Evolutionary conservation across 2,888 invertebrate genomes (phyloP).

Genomic region (Drosophila algonquin): DNA sequence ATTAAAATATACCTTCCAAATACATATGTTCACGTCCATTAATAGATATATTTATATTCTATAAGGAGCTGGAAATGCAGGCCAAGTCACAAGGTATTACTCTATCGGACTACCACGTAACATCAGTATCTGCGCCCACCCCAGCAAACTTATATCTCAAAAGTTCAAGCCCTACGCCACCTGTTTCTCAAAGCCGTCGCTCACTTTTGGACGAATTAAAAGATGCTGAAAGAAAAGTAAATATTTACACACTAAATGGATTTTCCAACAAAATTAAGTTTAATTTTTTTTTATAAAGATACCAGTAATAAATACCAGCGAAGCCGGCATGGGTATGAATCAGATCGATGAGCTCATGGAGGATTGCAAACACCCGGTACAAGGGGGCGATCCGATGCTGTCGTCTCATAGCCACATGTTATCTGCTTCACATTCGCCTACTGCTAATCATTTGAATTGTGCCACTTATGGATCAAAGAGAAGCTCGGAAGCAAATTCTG

Average conservation of each 20-base stretch:
- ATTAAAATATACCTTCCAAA: background rate
- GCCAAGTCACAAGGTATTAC: conserved; percentile 90
- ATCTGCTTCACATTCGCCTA: conserved; percentile 84
- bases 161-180: conserved; percentile 74
- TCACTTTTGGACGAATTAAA: conserved; percentile 81
- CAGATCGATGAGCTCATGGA: conserved; percentile 88
- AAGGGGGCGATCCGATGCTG: conserved; percentile 87
- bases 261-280: background rate
- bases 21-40: background rate
- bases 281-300: conserved; percentile 83
- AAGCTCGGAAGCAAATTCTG: conserved; percentile 9
- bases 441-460: conserved; percentile 62
- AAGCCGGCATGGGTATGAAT: conserved; percentile 86
- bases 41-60: conserved; percentile 11
- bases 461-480: conserved; percentile 31
- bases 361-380: conserved; percentile 85
- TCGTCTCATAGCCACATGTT: conserved; percentile 81
- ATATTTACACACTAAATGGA: background rate
- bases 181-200: conserved; percentile 67
- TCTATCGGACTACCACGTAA: conserved; percentile 86
- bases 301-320: conserved; percentile 85
- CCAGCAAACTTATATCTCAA: conserved; percentile 83
- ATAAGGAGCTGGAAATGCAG: conserved; percentile 90
- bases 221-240: conserved; percentile 82
- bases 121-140: conserved; percentile 83